These are phyloP conservation scores for Microplitis mediator DNA, from an alignment of 1,140 invertebrate species.

Conservation along the genomic window DNA sequence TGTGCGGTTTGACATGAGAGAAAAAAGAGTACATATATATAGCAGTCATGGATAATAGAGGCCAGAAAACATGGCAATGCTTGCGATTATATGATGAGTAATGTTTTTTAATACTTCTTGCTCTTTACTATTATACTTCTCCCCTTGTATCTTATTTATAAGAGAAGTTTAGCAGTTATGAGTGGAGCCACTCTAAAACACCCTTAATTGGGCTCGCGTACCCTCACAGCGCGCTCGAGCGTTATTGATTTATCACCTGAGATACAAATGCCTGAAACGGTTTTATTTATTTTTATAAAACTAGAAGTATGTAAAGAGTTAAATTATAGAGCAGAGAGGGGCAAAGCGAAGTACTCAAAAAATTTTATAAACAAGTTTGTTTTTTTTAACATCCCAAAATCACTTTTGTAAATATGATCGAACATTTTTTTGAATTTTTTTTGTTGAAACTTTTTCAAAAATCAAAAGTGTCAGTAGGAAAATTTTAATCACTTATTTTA, in stretches of 20 bases:
- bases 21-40: background rate
- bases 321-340: too few relatives aligned
- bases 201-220: constrained; percentile 59
- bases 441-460: too few relatives aligned
- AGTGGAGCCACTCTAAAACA: constrained; percentile 62
- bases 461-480: too few relatives aligned
- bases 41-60: constrained; percentile 27
- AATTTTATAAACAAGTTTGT: too few relatives aligned
- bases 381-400: too few relatives aligned
- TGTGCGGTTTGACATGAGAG: constrained; percentile 10
- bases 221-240: constrained; percentile 28
- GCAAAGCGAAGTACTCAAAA: too few relatives aligned
- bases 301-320: too few relatives aligned
- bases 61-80: constrained; percentile 26
- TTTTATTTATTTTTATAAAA: constrained; percentile 3
- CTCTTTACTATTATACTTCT: constrained; percentile 17
- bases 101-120: constrained; percentile 61
- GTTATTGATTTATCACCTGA: constrained; percentile 53
- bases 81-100: constrained; percentile 63
- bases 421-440: too few relatives aligned
- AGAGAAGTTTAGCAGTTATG: constrained; percentile 35
- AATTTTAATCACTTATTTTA: too few relatives aligned
- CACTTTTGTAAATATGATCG: too few relatives aligned
- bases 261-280: constrained; percentile 1
- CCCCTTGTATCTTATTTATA: constrained; percentile 25